Evolutionary conservation across 2,888 invertebrate genomes (phyloP).

Genomic region (Drosophila recens): DNA sequence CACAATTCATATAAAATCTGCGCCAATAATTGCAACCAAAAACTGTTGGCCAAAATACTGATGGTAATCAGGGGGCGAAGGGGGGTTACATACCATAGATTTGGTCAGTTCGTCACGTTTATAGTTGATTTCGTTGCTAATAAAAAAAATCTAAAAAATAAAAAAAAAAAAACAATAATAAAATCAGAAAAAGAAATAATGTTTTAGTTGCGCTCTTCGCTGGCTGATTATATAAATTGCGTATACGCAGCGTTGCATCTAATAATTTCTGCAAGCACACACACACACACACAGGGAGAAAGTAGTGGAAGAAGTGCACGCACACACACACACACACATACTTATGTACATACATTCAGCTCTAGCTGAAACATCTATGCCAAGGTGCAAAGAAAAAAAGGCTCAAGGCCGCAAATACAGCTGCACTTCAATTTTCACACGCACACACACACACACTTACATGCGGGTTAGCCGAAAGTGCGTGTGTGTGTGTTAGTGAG

Average conservation of each 20-base stretch:
- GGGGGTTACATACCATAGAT: too few species aligned
- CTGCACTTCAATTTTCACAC: slow-evolving; percentile 49
- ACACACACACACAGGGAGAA: neutral
- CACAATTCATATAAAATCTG: slow-evolving; percentile 43
- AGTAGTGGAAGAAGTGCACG: slow-evolving; percentile 4
- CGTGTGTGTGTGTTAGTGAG: slow-evolving; percentile 12
- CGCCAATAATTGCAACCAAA: slow-evolving; percentile 41
- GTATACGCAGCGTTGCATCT: slow-evolving; percentile 37
- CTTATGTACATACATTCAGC: neutral
- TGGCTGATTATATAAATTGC: slow-evolving; percentile 44
- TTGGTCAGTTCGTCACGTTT: slow-evolving; percentile 19
- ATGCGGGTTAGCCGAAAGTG: slow-evolving; percentile 1
- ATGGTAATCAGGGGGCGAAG: too few species aligned
- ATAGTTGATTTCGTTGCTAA: neutral
- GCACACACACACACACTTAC: slow-evolving; percentile 18
- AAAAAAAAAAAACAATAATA: neutral
- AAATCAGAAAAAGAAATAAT: neutral
- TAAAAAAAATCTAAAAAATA: too few species aligned
- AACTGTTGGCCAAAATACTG: slow-evolving; percentile 26
- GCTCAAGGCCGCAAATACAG: slow-evolving; percentile 68
- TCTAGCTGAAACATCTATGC: slow-evolving; percentile 59
- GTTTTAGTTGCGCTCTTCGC: neutral
- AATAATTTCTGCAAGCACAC: slow-evolving; percentile 26
- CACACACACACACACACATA: slow-evolving; percentile 6
- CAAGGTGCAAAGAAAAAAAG: slow-evolving; percentile 65